Conservation (phyloP, 2,113 vertebrate species). For the Nannobrachium achirus region DNA sequence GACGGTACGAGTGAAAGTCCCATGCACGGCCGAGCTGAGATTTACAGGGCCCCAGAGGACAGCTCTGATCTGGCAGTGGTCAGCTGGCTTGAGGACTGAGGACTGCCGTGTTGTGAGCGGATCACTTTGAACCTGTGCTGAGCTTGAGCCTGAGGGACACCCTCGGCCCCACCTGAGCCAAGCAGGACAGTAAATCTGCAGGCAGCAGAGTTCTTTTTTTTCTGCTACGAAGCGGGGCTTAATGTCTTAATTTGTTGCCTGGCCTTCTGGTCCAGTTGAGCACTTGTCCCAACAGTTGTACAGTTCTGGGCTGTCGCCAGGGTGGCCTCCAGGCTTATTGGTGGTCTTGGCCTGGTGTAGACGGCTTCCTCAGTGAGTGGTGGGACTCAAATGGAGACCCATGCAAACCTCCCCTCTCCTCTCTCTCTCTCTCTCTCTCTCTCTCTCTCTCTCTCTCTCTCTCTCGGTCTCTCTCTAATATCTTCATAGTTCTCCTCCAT, state of each 20-base stretch:
- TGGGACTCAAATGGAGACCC: constrained; percentile 52
- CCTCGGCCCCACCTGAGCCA: constrained; percentile 64
- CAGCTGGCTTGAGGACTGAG: constrained; percentile 77
- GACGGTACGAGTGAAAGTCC: constrained; percentile 67
- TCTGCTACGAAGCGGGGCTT: constrained; percentile 54
- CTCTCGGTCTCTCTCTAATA: neutral
- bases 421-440: constrained; percentile 14
- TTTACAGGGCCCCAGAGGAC: constrained; percentile 76
- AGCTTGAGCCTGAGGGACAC: constrained; percentile 62
- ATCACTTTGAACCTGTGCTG: constrained; percentile 78
- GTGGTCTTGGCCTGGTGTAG: constrained; percentile 46
- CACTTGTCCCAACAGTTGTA: constrained; percentile 42
- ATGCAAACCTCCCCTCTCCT: constrained; percentile 18
- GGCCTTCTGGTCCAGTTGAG: constrained; percentile 9
- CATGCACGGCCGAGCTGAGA: constrained; percentile 68
- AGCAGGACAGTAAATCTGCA: constrained; percentile 78
- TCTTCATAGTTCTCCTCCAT: neutral
- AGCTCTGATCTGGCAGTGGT: constrained; percentile 77
- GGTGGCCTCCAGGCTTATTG: constrained; percentile 53
- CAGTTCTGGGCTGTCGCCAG: constrained; percentile 62
- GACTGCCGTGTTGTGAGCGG: constrained; percentile 61
- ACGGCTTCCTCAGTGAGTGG: constrained; percentile 55
- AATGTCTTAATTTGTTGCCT: constrained; percentile 68
- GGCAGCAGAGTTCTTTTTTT: constrained; percentile 39
- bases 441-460: neutral